Percentiles rank a stretch among this genome's conserved stretches.
Evolutionary conservation across 1,140 invertebrate genomes (phyloP).

Genomic region (Pseudomyrmex gracilis): DNA sequence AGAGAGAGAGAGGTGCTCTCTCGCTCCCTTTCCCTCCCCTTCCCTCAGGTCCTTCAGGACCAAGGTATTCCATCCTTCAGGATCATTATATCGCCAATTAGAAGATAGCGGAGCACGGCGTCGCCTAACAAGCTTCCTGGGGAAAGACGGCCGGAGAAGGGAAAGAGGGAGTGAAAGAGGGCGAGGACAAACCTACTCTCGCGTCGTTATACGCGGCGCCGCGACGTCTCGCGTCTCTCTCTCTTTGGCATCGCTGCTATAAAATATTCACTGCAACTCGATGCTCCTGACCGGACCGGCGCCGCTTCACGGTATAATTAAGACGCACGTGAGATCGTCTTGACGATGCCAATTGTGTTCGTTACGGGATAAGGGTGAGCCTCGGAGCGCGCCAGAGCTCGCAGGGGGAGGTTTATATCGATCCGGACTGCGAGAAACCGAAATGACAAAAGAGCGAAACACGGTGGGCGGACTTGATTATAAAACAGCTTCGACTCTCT

Average conservation of each 20-base stretch:
- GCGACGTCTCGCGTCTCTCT: constrained; percentile 41
- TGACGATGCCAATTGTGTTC: constrained; percentile 62
- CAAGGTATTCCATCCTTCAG: constrained; percentile 84
- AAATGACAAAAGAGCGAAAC: constrained; percentile 55
- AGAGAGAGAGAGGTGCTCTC: too few species aligned
- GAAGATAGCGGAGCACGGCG: constrained; percentile 83
- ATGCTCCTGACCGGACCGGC: constrained; percentile 55
- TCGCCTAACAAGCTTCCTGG: constrained; percentile 86
- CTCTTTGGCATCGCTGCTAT: constrained; percentile 57
- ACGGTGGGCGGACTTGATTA: constrained; percentile 10
- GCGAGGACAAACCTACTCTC: constrained; percentile 76
- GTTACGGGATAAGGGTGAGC: constrained; percentile 58
- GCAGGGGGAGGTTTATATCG: constrained; percentile 46
- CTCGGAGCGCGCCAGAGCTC: constrained; percentile 20
- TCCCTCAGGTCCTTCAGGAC: constrained; percentile 80
- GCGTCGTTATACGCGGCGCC: constrained; percentile 62
- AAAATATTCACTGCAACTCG: constrained; percentile 68
- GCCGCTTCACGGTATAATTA: constrained; percentile 59
- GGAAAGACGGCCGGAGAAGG: constrained; percentile 39
- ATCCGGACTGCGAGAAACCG: constrained; percentile 48
- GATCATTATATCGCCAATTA: constrained; percentile 87
- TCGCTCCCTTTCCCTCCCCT: constrained; percentile 74
- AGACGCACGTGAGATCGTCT: constrained; percentile 62
- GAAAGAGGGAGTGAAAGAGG: not conserved
- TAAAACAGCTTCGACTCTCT: not conserved